These are phyloP conservation scores for Clarias gariepinus DNA, from an alignment of 2,113 vertebrate species.

Conservation along the genomic window DNA sequence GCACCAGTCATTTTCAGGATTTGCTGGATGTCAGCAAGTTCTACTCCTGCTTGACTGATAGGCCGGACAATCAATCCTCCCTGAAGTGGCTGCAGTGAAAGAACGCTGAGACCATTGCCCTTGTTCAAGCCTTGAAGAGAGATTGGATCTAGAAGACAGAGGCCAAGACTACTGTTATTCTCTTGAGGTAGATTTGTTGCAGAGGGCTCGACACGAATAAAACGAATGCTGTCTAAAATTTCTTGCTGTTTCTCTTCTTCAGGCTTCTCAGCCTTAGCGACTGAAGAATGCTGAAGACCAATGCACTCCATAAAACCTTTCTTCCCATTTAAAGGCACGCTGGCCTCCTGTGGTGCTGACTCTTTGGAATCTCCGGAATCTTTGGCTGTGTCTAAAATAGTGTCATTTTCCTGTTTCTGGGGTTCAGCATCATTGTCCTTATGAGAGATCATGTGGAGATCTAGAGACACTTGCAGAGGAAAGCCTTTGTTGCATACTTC, in stretches of 20 bases:
- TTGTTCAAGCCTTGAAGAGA: constrained; percentile 83
- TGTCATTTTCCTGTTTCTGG: constrained; percentile 37
- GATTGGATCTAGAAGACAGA: constrained; percentile 80
- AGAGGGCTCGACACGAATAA: constrained; percentile 83
- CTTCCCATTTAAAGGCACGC: constrained; percentile 28
- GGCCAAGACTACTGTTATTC: constrained; percentile 73
- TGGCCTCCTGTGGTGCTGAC: constrained; percentile 55
- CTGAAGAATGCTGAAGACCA: constrained; percentile 85
- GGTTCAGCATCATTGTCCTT: constrained; percentile 28
- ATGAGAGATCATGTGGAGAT: constrained; percentile 78
- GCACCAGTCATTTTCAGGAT: constrained; percentile 91
- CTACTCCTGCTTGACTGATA: constrained; percentile 78
- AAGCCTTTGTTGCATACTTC: constrained; percentile 93
- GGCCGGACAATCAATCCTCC: constrained; percentile 82
- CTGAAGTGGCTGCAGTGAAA: constrained; percentile 90
- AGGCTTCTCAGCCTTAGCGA: constrained; percentile 71
- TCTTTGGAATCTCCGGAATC: constrained; percentile 57
- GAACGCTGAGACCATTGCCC: constrained; percentile 80
- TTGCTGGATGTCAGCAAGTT: constrained; percentile 94
- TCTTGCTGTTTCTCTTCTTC: constrained; percentile 76
- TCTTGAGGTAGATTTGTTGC: constrained; percentile 90
- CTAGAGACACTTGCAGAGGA: constrained; percentile 85
- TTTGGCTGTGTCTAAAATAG: constrained; percentile 39
- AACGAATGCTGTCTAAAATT: constrained; percentile 83
- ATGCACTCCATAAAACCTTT: constrained; percentile 85